Evolutionary conservation across 2,113 vertebrate genomes (phyloP).

Genomic region (Candoia aspera): DNA sequence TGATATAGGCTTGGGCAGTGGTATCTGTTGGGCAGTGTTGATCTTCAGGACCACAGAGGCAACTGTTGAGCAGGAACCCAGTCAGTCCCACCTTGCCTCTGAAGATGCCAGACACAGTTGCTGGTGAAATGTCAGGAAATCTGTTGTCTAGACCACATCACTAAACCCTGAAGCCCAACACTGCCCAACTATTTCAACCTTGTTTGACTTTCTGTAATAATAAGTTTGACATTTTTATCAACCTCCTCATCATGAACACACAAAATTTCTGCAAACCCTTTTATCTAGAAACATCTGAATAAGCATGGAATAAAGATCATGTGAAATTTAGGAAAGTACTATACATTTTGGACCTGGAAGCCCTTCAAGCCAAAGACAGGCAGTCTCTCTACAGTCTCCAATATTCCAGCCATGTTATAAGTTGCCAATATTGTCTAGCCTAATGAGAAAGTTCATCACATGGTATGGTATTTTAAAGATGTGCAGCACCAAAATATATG

Average conservation of each 20-base stretch:
- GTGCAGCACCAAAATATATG: not conserved
- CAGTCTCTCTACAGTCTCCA: not conserved
- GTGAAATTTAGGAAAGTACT: not conserved
- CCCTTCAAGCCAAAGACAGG: not conserved
- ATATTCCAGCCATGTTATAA: not conserved
- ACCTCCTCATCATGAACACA: not conserved
- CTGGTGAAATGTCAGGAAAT: not conserved
- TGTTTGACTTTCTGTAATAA: not conserved
- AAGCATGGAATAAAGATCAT: not conserved
- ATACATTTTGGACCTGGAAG: not conserved
- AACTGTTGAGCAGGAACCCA: not conserved
- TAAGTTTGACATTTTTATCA: not conserved
- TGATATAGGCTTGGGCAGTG: not conserved
- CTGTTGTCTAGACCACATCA: not conserved
- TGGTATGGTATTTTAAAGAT: not conserved
- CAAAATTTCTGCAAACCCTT: not conserved
- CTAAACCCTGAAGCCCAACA: not conserved
- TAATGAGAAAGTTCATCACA: not conserved
- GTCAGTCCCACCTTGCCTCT: not conserved
- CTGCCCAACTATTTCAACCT: not conserved
- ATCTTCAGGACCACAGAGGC: not conserved
- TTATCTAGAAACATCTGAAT: not conserved
- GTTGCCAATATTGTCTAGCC: not conserved
- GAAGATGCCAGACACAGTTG: not conserved
- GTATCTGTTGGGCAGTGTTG: not conserved